phyloP scores from a whole-genome alignment of 2,113 vertebrate genomes.

The Protobothrops mucrosquamatus region DNA sequence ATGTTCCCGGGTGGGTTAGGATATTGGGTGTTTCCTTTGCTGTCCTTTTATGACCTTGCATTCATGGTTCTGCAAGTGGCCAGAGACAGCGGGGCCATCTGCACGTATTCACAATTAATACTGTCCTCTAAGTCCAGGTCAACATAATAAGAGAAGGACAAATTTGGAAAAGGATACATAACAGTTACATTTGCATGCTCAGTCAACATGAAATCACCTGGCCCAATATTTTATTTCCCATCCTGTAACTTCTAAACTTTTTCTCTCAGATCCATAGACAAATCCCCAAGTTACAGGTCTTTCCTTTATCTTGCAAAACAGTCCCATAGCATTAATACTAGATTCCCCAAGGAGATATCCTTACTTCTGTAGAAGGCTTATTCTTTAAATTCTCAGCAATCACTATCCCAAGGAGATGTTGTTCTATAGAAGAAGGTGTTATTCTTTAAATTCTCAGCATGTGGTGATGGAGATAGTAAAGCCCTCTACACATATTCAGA shows the following conservation, averaged over 20 bases:
- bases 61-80: too few relatives aligned
- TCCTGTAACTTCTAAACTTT: too few relatives aligned
- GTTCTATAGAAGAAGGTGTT: too few relatives aligned
- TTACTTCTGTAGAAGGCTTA: not conserved
- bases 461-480: not conserved
- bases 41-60: too few relatives aligned
- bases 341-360: not conserved
- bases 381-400: not conserved
- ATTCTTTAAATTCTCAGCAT: not conserved
- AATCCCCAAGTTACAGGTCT: not conserved
- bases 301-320: not conserved
- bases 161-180: not conserved
- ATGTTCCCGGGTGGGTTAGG: too few relatives aligned
- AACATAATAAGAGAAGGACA: too few relatives aligned
- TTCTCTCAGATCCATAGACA: not conserved
- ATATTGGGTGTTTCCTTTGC: too few relatives aligned
- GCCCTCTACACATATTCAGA: not conserved
- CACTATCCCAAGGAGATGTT: not conserved
- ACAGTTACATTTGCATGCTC: not conserved
- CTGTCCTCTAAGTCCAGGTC: too few relatives aligned
- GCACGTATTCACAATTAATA: too few relatives aligned
- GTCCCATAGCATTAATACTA: not conserved
- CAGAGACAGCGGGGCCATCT: too few relatives aligned
- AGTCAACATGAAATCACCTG: not conserved
- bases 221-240: not conserved